Evolutionary conservation across 2,113 vertebrate species (phyloP).

Genomic region (Gallinago paraguaiae): DNA sequence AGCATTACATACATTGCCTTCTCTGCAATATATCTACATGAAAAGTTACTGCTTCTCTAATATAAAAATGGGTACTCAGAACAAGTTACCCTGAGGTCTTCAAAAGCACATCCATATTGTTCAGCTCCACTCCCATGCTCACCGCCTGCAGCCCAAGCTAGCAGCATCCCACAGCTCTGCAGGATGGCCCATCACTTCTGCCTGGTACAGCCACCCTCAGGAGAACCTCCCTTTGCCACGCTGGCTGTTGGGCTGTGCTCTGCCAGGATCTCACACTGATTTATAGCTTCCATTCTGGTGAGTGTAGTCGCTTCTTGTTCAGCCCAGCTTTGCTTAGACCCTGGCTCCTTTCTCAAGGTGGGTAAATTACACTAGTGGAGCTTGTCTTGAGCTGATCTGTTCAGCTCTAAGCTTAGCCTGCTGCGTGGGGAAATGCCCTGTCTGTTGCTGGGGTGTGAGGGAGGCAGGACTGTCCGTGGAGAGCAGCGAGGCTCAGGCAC

Average conservation of each 20-base stretch:
- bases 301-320: neutral
- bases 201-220: no score
- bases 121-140: neutral
- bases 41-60: neutral
- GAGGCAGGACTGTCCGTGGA: neutral
- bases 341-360: neutral
- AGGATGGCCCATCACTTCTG: neutral
- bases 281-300: neutral
- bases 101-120: neutral
- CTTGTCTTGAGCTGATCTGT: neutral
- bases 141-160: neutral
- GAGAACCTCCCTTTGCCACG: neutral
- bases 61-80: neutral
- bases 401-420: neutral
- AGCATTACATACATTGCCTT: neutral
- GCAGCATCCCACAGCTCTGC: neutral
- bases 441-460: rapidly evolving
- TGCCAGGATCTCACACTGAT: neutral
- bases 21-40: neutral
- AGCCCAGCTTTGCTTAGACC: neutral
- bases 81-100: neutral
- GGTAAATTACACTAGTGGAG: neutral
- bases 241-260: neutral
- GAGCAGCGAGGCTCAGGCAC: neutral
- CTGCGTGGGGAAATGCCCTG: neutral